A percentile compares a stretch with the other conserved stretches of the same genome.
Evolutionary conservation across 2,797 vertebrate genomes (phyloP).

Genomic region (Telmatherina bonti): DNA sequence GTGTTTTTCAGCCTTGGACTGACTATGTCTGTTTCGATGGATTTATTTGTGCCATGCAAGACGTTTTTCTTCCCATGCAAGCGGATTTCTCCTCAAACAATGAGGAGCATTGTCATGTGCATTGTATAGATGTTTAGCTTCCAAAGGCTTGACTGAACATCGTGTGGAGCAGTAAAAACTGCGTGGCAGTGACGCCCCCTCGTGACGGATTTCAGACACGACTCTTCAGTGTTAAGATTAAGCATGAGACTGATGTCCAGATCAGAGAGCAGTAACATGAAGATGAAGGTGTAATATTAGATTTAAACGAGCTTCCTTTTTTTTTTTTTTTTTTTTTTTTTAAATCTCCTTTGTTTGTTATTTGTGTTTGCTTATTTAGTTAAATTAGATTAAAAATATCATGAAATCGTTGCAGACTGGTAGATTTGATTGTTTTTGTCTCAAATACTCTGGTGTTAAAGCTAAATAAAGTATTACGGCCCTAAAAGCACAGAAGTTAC

Average conservation of each 20-base stretch:
- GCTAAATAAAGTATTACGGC: too few relatives aligned
- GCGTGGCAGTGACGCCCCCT: constrained; percentile 44
- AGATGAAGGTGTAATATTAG: too few relatives aligned
- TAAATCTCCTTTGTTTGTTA: too few relatives aligned
- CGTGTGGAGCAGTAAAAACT: neutral
- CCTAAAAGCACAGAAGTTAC: too few relatives aligned
- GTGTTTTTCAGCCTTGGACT: constrained; percentile 35
- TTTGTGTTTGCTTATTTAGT: too few relatives aligned
- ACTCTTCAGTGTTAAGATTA: neutral
- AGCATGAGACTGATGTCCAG: neutral
- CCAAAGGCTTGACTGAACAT: constrained; percentile 13
- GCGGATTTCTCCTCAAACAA: constrained; percentile 12
- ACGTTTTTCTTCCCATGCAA: constrained; percentile 14
- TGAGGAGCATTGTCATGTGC: constrained; percentile 16
- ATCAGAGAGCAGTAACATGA: too few relatives aligned
- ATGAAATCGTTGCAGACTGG: too few relatives aligned
- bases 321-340: too few relatives aligned
- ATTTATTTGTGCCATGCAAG: constrained; percentile 18
- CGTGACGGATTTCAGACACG: neutral
- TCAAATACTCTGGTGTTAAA: too few relatives aligned
- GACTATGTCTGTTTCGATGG: constrained; percentile 19
- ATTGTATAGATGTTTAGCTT: neutral
- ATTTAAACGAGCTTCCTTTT: too few relatives aligned
- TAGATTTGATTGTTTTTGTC: too few relatives aligned
- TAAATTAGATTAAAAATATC: too few relatives aligned